These are phyloP conservation scores for Atherinosoma microstoma DNA, from an alignment of 2,797 vertebrate species.

Conservation along the genomic window DNA sequence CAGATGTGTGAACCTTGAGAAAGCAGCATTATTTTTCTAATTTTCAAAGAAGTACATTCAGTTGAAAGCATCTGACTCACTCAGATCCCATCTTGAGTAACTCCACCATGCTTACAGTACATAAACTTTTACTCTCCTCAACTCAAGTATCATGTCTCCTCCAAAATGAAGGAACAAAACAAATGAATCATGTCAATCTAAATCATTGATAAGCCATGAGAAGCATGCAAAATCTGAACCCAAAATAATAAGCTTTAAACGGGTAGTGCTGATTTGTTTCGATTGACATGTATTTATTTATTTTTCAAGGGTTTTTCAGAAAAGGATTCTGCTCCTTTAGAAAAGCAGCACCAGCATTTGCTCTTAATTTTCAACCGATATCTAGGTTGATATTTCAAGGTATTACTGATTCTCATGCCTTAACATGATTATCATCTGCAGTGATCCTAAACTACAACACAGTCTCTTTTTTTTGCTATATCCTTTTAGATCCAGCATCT, in stretches of 20 bases:
- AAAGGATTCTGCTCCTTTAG: constrained; percentile 58
- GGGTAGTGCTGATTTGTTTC: constrained; percentile 43
- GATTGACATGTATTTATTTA: constrained; percentile 67
- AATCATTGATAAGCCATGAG: constrained; percentile 67
- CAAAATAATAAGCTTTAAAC: constrained; percentile 50
- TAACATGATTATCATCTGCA: constrained; percentile 1
- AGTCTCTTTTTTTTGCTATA: neutral
- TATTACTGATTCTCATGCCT: constrained; percentile 7
- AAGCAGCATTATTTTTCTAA: constrained; percentile 56
- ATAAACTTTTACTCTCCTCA: constrained; percentile 26
- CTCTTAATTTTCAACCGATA: neutral
- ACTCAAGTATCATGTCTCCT: constrained; percentile 47
- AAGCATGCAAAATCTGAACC: constrained; percentile 54
- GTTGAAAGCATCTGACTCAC: constrained; percentile 29
- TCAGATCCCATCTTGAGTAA: constrained; percentile 36
- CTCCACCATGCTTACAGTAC: constrained; percentile 40
- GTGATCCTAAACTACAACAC: neutral
- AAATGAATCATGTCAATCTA: constrained; percentile 66
- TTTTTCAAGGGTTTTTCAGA: constrained; percentile 60
- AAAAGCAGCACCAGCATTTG: constrained; percentile 11
- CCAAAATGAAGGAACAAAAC: constrained; percentile 55
- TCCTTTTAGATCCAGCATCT: neutral
- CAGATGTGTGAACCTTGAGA: constrained; percentile 52
- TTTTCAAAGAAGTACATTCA: constrained; percentile 64
- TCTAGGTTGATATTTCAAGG: neutral